Evolutionary conservation across 1,140 invertebrate genomes (phyloP), one percentile per base, ranked within the genome.

Genomic region (Drosophila cardini): DNA sequence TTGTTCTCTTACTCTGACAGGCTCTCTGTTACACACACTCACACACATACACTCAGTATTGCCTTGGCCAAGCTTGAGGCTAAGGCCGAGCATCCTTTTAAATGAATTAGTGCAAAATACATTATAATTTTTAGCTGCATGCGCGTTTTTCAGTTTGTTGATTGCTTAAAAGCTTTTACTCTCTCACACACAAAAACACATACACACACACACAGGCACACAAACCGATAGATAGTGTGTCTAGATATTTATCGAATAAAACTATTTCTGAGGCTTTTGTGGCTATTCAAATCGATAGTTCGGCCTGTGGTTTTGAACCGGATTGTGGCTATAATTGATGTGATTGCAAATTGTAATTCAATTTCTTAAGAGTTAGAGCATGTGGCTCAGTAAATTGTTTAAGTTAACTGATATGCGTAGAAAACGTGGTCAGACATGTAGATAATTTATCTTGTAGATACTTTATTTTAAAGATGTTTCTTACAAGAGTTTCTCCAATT

Each of bases 21-120:
- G 15, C 72, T 46, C 43, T 56, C 50, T 71, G 40, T 45, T 52
- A 67, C 48, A 34, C 40, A 18, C 62, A 57, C 36, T 32, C 43
- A 52, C 26, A 38, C 42, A 30, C 30, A 53, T 4, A 52, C 48
- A 52, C 26, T 3, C 30, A 38, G 58, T 52, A 56, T 60, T 73
- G 71, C 74, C 73, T 68, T 68, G 73, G 60, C 70, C 60, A 79
- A 77, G 77, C 69, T 79, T 69, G 74, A 73, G 74, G 69, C 75
- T 77, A 72, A 61, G 74, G 69, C 74, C 76, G 61, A 70, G 74
- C 61, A 74, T 74, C 75, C 75, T 78, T 81, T 82, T 78, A 82
- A 82, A 75, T 82, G 79, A 82, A 82, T 82, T 79, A 73, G 77
- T 63, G 70, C 30, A 73, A 77, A 77, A 73, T 77, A 61, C 74